A percentile compares a stretch with the other conserved stretches of the same genome.
Conservation (phyloP, 37 sponge, comb jelly and placozoan species). For the Eunapius fragilis region DNA sequence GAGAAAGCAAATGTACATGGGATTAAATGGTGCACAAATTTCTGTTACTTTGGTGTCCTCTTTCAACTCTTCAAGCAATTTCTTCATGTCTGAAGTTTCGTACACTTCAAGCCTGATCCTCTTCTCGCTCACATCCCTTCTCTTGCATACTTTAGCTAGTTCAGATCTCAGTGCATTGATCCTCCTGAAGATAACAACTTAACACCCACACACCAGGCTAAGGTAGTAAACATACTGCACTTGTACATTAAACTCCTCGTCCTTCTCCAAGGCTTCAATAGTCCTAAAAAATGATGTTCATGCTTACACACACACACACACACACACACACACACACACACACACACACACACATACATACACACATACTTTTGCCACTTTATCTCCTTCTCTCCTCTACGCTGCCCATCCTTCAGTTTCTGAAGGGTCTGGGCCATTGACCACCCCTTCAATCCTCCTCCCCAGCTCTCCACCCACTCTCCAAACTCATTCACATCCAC, state of each 20-base stretch:
- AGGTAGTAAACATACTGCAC: constrained; percentile 4
- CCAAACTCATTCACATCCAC: constrained; percentile 48
- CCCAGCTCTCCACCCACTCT: constrained; percentile 64
- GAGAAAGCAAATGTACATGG: too few species aligned
- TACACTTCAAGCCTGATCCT: constrained; percentile 13
- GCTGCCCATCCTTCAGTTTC: constrained; percentile 67
- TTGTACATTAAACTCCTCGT: constrained; percentile 14
- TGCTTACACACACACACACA: background rate
- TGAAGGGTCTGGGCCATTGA: constrained; percentile 76
- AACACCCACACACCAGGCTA: background rate
- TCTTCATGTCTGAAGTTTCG: background rate
- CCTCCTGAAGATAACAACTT: background rate
- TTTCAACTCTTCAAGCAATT: constrained; percentile 8
- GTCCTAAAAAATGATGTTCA: constrained; percentile 28
- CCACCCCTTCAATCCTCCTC: constrained; percentile 69
- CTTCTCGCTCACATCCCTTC: background rate
- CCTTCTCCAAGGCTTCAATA: constrained; percentile 39
- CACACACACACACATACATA: background rate
- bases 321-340: background rate
- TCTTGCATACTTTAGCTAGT: constrained; percentile 2
- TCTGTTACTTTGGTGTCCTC: constrained; percentile 9
- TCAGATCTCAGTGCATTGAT: constrained; percentile 36
- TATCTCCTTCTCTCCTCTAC: constrained; percentile 63
- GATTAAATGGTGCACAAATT: too few species aligned
- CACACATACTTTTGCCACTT: constrained; percentile 72